Evolutionary conservation across 92 coral and sea anemone genomes (phyloP), one percentile per base, ranked within the genome.

Genomic region (Porites lobata): DNA sequence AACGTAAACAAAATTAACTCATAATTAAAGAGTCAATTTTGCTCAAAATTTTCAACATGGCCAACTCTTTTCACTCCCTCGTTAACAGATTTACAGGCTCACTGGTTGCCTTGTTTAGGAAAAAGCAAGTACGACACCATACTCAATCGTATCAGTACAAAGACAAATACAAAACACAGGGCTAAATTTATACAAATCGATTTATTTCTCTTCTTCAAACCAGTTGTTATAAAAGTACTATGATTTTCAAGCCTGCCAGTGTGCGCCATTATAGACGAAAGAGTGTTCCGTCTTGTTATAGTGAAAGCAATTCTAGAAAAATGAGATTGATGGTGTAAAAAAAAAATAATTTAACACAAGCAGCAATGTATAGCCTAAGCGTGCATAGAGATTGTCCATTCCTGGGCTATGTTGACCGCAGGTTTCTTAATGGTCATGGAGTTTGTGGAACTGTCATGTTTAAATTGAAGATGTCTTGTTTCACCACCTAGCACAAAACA

Each of bases 361-460:
- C 26, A 75, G 19, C 19, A 72, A 38, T 8, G 15, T 53, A 52
- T 67, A 38, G 76, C 51, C 80, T 85, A 97, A 69, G 96, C 98
- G 81, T 95, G 94, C 98, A 97, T 96, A 9, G 94, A 78, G 29
- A 97, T 90, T 87, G 86, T 94, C 99, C 99, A 97, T 79, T 95
- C 98, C 61, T 96, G 92, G 72, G 95, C 95, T 29, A 95, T 94
- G 61, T 94, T 92, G 87, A 97, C 98, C 10, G 92, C 99, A 4
- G 98, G 99, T 80, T 97, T 97, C 91, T 97, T 97, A 81, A 97
- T 95, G 75, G 92, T 96, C 89, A 97, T 82, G 1, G 88, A 85
- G 93, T 90, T 92, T 38, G 87, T 84, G 2, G 80, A 87, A 11
- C 90, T 18, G 75, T 97, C 98, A 82, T 97, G 99, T 24, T 87